Evolutionary conservation across 1,140 invertebrate species (phyloP), one percentile per base, ranked within the genome.

Genomic region (Epicauta chinensis): DNA sequence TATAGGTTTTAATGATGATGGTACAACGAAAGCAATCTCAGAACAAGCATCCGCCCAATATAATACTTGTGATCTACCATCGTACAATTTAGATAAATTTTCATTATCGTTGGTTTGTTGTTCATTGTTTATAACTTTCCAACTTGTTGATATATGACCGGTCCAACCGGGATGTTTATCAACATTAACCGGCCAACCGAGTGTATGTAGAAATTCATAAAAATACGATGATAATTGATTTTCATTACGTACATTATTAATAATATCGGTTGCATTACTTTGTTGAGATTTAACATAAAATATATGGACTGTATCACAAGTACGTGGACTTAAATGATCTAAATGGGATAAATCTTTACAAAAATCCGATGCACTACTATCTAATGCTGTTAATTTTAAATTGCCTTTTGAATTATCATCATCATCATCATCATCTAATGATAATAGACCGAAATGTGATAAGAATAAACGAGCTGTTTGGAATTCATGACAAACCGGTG

Each of bases 21-120:
- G 94, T 14, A 97, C 89, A 37, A 97, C 81, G 75, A 98, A 97
- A 0, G 93, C 92, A 48, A 98, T 83, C 75, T 98, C 94, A 1
- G 91, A 90, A 16, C 83, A 87, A 0, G 91, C 87, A 72, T 98
- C 95, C n/a, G 93, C 87, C 94, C 94, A 98, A 73, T 97, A 97
- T 2, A 98, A 70, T 1, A 94, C 83, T 64, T 77, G 76, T 39
- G 71, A 69, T 9, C 71, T 66, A 7, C 82, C 85, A 40, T 62
- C 58, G 15, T 64, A 64, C 10, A 23, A 50, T 9, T 35, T 31
- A 5, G 17, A 16, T 6, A n/a, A 38, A 14, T 34, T 23, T n/a
- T 54, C 11, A 4, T 31, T 15, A 32, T 30, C 31, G 6, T 15
- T 29, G 14, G 14, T 13, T 42, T 59, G 56, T 37, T 56, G 56